A percentile compares a stretch with the other conserved stretches of the same genome.
Evolutionary conservation across 1,140 invertebrate species (phyloP).

Genomic region (Drosophila arizonae): DNA sequence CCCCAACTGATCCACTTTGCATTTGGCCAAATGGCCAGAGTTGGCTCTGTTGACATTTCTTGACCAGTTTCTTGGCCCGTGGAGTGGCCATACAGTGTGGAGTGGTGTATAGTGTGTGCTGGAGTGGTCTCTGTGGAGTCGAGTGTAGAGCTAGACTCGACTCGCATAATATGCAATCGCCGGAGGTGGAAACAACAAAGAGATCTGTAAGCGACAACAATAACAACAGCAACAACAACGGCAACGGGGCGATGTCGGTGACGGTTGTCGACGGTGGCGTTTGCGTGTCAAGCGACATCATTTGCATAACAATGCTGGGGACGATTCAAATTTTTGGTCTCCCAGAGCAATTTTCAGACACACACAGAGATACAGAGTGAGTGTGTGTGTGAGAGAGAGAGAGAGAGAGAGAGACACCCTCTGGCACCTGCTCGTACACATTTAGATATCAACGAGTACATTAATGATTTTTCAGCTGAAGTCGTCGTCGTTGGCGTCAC

Average conservation of each 20-base stretch:
- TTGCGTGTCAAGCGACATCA: constrained; percentile 79
- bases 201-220: constrained; percentile 70
- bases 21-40: neutral
- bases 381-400: constrained; percentile 8
- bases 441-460: constrained; percentile 44
- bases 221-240: constrained; percentile 20
- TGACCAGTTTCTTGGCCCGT: constrained; percentile 14
- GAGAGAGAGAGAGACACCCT: constrained; percentile 46
- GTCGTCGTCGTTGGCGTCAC: constrained; percentile 36
- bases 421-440: constrained; percentile 59
- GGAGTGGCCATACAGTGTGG: constrained; percentile 4
- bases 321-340: constrained; percentile 80
- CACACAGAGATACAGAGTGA: constrained; percentile 23
- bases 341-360: constrained; percentile 74
- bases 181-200: constrained; percentile 65
- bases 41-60: constrained; percentile 30
- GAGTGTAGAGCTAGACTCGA: constrained; percentile 5
- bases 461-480: constrained; percentile 58
- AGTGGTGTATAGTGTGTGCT: constrained; percentile 3
- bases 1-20: constrained; percentile 26
- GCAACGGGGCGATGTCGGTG: constrained; percentile 24
- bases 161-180: constrained; percentile 64
- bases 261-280: constrained; percentile 48
- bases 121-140: constrained; percentile 1
- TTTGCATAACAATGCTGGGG: constrained; percentile 81